A percentile compares a stretch with the other conserved stretches of the same genome.
These are phyloP conservation scores for Luperina nickerlii DNA, from an alignment of 2,888 invertebrate genomes.

Conservation along the genomic window DNA sequence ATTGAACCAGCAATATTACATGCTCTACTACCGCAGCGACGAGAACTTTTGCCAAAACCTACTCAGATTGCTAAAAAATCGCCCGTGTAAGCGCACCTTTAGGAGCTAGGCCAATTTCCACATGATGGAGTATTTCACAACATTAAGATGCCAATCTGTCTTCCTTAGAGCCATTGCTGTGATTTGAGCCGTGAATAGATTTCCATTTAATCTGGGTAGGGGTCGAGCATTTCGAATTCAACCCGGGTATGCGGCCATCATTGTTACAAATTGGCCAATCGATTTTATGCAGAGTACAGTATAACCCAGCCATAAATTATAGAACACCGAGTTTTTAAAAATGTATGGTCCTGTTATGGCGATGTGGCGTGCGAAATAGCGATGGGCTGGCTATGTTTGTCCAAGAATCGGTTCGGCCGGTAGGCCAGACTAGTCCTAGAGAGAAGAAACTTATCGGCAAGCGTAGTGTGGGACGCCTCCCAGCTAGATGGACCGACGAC, in stretches of 20 bases:
- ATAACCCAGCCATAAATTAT: neutral
- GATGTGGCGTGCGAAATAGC: too few species aligned
- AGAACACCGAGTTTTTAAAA: too few species aligned
- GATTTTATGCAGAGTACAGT: neutral
- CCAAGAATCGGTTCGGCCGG: neutral
- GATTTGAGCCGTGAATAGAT: constrained; percentile 29
- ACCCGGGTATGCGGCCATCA: constrained; percentile 4
- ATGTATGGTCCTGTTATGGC: neutral
- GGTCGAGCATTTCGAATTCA: constrained; percentile 23
- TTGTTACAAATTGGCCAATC: constrained; percentile 13
- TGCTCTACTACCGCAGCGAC: too few species aligned
- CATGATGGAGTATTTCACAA: constrained; percentile 28
- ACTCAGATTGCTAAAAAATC: neutral
- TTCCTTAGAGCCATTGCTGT: constrained; percentile 16
- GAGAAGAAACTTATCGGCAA: neutral
- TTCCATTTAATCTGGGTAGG: constrained; percentile 21
- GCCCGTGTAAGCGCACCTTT: neutral
- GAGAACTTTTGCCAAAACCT: neutral
- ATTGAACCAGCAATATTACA: neutral
- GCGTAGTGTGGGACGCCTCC: too few species aligned
- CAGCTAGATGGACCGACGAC: too few species aligned
- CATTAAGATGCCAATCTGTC: constrained; percentile 38
- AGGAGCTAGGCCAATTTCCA: constrained; percentile 10
- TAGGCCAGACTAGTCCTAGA: neutral
- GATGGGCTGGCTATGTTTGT: neutral